Conservation (phyloP, 2,797 vertebrate species). For the Kryptolebias ocellatus region DNA sequence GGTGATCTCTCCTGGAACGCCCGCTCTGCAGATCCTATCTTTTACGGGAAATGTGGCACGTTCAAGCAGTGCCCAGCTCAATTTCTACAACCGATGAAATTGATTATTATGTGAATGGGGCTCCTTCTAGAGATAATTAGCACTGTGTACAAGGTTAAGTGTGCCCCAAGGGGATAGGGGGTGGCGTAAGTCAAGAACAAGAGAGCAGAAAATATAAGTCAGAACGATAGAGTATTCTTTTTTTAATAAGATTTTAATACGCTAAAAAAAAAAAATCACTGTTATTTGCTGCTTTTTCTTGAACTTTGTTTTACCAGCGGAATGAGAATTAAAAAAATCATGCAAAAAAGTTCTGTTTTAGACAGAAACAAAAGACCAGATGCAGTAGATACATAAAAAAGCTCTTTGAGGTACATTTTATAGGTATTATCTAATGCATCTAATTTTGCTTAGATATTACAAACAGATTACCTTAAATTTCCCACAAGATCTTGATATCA, state of each 20-base stretch:
- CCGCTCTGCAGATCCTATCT: constrained; percentile 69
- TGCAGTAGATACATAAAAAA: too few species aligned
- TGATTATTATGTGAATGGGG: constrained; percentile 76
- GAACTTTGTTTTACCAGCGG: background rate
- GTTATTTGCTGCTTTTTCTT: constrained; percentile 10
- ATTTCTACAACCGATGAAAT: constrained; percentile 69
- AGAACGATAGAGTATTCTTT: constrained; percentile 45
- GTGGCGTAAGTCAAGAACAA: constrained; percentile 69
- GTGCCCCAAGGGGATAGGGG: constrained; percentile 55
- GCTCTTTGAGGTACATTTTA: too few species aligned
- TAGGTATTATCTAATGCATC: too few species aligned
- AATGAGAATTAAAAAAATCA: too few species aligned
- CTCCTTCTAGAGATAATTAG: constrained; percentile 83
- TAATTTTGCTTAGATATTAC: too few species aligned
- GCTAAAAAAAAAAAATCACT: constrained; percentile 17
- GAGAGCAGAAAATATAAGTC: constrained; percentile 34
- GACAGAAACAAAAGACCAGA: background rate
- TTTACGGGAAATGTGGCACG: constrained; percentile 72
- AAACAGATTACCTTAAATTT: too few species aligned
- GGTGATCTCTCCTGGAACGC: constrained; percentile 62
- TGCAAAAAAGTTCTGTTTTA: background rate
- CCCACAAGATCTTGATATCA: too few species aligned
- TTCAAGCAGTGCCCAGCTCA: constrained; percentile 66
- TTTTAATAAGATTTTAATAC: constrained; percentile 38
- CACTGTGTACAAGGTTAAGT: constrained; percentile 78